Evolutionary conservation across 2,113 vertebrate genomes (phyloP).

Genomic region (human (Homo sapiens)): GRCh38 chr14:29656001-29656500

Average conservation of each 20-base stretch:
- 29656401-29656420: neutral
- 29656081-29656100: neutral
- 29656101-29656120: neutral
- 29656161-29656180: neutral
- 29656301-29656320: neutral
- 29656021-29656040: neutral
- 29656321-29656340: neutral
- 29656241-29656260: neutral
- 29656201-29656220: neutral
- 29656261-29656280: neutral
- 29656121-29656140: neutral
- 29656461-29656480: constrained; percentile 90
- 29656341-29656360: neutral
- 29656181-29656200: neutral
- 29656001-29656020: neutral
- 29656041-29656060: neutral
- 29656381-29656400: neutral
- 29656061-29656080: neutral
- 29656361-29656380: neutral
- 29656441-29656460: neutral
- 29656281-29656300: neutral
- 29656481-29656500: constrained; percentile 93
- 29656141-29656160: neutral
- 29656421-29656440: constrained; percentile 12
- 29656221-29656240: neutral